phyloP scores from a whole-genome alignment of 2,797 vertebrate genomes.

The Hemibagrus guttatus region DNA sequence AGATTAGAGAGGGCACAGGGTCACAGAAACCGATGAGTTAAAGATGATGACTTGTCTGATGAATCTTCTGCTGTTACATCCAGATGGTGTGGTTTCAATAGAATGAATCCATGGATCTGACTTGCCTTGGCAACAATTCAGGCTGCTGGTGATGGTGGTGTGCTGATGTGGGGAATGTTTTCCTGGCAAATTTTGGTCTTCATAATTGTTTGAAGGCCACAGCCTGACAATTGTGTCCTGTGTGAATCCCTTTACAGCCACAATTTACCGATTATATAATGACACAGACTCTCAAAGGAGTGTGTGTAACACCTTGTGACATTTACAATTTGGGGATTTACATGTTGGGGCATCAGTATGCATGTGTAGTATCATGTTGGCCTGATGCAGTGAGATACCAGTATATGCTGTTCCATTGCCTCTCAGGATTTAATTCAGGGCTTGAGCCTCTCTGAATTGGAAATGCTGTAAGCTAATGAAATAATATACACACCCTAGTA shows the following conservation, averaged over 20 bases:
- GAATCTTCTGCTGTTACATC: neutral
- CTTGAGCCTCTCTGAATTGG: neutral
- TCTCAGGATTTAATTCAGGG: neutral
- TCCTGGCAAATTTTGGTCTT: neutral
- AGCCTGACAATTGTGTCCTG: neutral
- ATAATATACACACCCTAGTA: neutral
- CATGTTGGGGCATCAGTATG: neutral
- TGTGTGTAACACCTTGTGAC: conserved; percentile 1
- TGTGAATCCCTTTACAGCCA: neutral
- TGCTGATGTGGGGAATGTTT: neutral
- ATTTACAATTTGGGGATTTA: neutral
- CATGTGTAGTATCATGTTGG: conserved; percentile 10
- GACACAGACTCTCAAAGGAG: neutral
- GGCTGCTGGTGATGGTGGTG: neutral
- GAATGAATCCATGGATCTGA: neutral
- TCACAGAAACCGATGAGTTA: neutral
- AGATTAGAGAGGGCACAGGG: neutral
- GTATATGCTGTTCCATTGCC: neutral
- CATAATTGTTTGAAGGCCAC: neutral
- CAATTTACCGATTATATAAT: neutral
- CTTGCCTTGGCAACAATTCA: neutral
- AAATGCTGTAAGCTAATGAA: neutral
- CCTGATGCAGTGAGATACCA: neutral
- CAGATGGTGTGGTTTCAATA: neutral
- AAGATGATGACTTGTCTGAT: neutral